Percentiles rank a stretch among this genome's conserved stretches.
Evolutionary conservation across 2,888 invertebrate species (phyloP).

Genomic region (Corythucha ciliata): DNA sequence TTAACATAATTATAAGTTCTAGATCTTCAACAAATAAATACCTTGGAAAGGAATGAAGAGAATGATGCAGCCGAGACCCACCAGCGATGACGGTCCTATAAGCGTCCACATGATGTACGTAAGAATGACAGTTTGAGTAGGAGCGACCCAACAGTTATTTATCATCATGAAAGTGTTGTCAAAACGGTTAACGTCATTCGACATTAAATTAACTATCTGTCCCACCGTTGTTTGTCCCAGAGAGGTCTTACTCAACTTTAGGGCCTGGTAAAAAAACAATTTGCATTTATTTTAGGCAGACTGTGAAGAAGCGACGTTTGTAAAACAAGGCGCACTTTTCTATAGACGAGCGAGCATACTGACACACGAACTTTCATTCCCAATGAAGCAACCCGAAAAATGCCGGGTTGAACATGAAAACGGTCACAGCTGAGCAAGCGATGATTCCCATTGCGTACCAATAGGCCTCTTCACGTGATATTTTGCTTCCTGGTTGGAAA

Average conservation of each 20-base stretch:
- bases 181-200: slow-evolving; percentile 89
- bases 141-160: slow-evolving; percentile 87
- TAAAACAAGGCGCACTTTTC: slow-evolving; percentile 71
- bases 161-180: slow-evolving; percentile 81
- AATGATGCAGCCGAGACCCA: slow-evolving; percentile 60
- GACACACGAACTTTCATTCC: slow-evolving; percentile 78
- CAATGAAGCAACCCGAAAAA: slow-evolving; percentile 69
- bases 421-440: slow-evolving; percentile 62
- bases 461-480: slow-evolving; percentile 53
- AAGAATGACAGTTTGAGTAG: slow-evolving; percentile 69
- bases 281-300: too few species aligned
- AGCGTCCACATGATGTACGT: slow-evolving; percentile 55
- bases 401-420: slow-evolving; percentile 78
- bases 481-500: slow-evolving; percentile 40
- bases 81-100: slow-evolving; percentile 54
- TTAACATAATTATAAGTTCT: too few species aligned
- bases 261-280: too few species aligned
- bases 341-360: slow-evolving; percentile 70
- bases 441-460: slow-evolving; percentile 65
- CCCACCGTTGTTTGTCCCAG: slow-evolving; percentile 71
- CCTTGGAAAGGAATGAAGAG: slow-evolving; percentile 66
- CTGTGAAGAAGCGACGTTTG: too few species aligned
- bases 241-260: slow-evolving; percentile 69
- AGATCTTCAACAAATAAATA: too few species aligned
- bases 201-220: slow-evolving; percentile 60